Conservation (phyloP, 2,113 vertebrate genomes). For the Nibea coibor region DNA sequence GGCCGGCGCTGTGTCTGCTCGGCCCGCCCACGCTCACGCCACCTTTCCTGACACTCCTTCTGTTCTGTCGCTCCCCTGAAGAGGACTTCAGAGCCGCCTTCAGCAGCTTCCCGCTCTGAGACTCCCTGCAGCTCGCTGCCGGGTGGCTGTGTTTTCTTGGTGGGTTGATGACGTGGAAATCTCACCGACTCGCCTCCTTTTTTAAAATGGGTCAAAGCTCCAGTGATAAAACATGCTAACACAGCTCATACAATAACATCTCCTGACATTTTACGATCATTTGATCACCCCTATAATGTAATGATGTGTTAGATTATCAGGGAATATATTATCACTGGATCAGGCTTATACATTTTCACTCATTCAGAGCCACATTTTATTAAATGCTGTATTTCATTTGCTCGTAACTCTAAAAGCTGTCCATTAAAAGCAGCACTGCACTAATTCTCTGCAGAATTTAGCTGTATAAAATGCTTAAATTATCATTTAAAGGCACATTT, state of each 20-base stretch:
- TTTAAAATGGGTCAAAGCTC: constrained; percentile 6
- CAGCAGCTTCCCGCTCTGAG: constrained; percentile 17
- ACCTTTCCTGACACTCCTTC: constrained; percentile 40
- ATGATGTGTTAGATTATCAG: constrained; percentile 24
- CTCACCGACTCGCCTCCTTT: neutral
- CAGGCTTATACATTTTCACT: constrained; percentile 21
- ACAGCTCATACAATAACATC: constrained; percentile 16
- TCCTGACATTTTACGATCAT: neutral
- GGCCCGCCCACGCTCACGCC: neutral
- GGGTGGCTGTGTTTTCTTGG: neutral
- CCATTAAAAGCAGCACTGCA: constrained; percentile 1
- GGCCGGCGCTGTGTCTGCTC: constrained; percentile 7
- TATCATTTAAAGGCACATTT: constrained; percentile 27
- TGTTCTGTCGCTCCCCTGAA: constrained; percentile 16
- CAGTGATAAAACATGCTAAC: constrained; percentile 27
- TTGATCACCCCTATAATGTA: neutral
- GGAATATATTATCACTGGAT: constrained; percentile 37
- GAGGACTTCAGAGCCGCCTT: constrained; percentile 23
- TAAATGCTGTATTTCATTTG: constrained; percentile 31
- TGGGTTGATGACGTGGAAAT: neutral
- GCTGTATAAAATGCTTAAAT: constrained; percentile 1
- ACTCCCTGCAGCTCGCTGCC: constrained; percentile 11
- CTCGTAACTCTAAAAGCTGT: constrained; percentile 14
- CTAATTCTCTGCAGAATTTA: constrained; percentile 13
- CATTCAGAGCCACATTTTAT: constrained; percentile 35